Conservation (phyloP, 2,888 invertebrate genomes). For the Andricus quercusramuli region DNA sequence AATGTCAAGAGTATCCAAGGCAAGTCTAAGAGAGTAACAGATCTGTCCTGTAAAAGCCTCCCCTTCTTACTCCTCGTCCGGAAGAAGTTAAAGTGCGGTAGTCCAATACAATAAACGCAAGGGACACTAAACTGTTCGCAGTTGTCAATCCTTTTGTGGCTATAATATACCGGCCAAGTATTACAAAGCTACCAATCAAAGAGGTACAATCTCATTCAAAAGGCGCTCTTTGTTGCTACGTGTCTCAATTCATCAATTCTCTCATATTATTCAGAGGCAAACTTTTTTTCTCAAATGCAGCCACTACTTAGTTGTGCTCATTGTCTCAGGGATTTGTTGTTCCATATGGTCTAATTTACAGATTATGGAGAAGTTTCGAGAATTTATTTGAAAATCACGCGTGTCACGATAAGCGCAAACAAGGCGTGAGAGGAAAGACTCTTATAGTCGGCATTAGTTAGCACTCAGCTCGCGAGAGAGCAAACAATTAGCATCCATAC, state of each 20-base stretch:
- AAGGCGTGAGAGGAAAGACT: slow-evolving; percentile 51
- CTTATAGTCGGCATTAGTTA: slow-evolving; percentile 70
- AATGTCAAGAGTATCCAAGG: slow-evolving; percentile 72
- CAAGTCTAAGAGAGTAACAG: slow-evolving; percentile 74
- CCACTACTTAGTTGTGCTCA: too few relatives aligned
- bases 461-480: slow-evolving; percentile 68
- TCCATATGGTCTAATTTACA: too few relatives aligned
- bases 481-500: slow-evolving; percentile 71
- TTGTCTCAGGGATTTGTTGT: too few relatives aligned
- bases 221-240: neutral
- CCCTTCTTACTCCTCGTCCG: slow-evolving; percentile 52
- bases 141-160: slow-evolving; percentile 70
- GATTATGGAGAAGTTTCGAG: too few relatives aligned
- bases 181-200: slow-evolving; percentile 10
- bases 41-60: slow-evolving; percentile 66
- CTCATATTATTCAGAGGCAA: too few relatives aligned
- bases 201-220: too few relatives aligned
- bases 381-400: slow-evolving; percentile 42
- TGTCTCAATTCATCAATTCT: too few relatives aligned
- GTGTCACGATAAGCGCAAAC: slow-evolving; percentile 53
- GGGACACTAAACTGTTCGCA: slow-evolving; percentile 77
- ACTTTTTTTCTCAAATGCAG: too few relatives aligned
- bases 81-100: slow-evolving; percentile 67
- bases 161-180: slow-evolving; percentile 38
- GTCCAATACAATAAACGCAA: slow-evolving; percentile 76